Conservation (phyloP, 2,888 invertebrate species). For the Leistus spinibarbis region DNA sequence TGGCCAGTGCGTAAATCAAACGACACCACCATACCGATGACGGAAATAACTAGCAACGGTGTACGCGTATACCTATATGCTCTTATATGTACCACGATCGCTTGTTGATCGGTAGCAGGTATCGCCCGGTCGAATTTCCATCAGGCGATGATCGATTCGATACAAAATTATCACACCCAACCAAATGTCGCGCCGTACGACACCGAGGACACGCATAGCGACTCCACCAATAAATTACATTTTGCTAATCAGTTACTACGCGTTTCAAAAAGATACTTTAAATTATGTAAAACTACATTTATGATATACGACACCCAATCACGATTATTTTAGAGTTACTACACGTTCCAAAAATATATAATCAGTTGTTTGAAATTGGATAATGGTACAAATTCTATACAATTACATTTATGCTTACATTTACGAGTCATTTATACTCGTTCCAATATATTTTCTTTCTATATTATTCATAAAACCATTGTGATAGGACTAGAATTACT, state of each 20-base stretch:
- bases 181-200: neutral
- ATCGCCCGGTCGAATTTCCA: constrained; percentile 21
- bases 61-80: constrained; percentile 11
- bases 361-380: too few relatives aligned
- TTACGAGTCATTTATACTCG: too few relatives aligned
- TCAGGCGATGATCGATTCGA: constrained; percentile 30
- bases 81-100: constrained; percentile 30
- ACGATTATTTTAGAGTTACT: neutral
- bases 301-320: too few relatives aligned
- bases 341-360: neutral
- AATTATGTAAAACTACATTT: neutral
- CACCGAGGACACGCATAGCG: neutral
- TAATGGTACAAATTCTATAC: too few relatives aligned
- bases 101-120: neutral
- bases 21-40: constrained; percentile 24
- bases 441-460: too few relatives aligned
- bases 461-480: too few relatives aligned
- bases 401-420: too few relatives aligned
- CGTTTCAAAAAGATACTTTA: neutral
- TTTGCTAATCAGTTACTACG: neutral
- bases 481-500: too few relatives aligned
- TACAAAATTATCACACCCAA: constrained; percentile 29
- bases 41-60: constrained; percentile 28
- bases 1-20: constrained; percentile 38
- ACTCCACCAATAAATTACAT: neutral